Percentiles rank a stretch among this genome's conserved stretches.
These are phyloP conservation scores for Crotalus horridus DNA, from an alignment of 2,113 vertebrate genomes.

Conservation along the genomic window DNA sequence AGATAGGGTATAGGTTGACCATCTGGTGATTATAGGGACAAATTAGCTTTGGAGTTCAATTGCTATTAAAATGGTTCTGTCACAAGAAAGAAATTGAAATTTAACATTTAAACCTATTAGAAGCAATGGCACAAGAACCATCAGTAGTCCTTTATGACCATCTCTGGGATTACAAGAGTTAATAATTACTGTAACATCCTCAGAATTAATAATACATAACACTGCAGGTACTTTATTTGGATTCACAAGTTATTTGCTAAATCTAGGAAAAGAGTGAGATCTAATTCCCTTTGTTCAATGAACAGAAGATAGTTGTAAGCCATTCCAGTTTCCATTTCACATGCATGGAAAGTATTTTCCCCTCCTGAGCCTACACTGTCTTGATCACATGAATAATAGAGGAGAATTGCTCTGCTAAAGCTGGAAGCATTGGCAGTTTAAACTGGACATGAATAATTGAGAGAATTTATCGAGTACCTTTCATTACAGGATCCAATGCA, in stretches of 20 bases:
- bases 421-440: constrained; percentile 57
- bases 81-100: not conserved
- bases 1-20: not conserved
- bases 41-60: not conserved
- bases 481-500: constrained; percentile 58
- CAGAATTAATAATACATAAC: not conserved
- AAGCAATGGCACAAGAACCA: not conserved
- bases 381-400: constrained; percentile 58
- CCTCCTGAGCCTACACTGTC: not conserved
- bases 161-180: not conserved
- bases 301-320: constrained; percentile 12
- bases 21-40: not conserved
- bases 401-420: constrained; percentile 50
- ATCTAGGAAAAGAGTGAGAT: not conserved
- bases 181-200: not conserved
- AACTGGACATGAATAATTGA: constrained; percentile 65
- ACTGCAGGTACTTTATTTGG: not conserved
- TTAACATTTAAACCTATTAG: not conserved
- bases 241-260: not conserved
- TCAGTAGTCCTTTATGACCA: not conserved
- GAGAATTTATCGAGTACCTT: constrained; percentile 30
- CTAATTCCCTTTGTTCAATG: constrained; percentile 20
- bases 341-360: constrained; percentile 21
- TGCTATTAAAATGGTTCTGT: not conserved
- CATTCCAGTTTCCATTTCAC: constrained; percentile 33